These are phyloP conservation scores for Acleris cristana DNA, from an alignment of 2,888 invertebrate genomes.

Conservation along the genomic window DNA sequence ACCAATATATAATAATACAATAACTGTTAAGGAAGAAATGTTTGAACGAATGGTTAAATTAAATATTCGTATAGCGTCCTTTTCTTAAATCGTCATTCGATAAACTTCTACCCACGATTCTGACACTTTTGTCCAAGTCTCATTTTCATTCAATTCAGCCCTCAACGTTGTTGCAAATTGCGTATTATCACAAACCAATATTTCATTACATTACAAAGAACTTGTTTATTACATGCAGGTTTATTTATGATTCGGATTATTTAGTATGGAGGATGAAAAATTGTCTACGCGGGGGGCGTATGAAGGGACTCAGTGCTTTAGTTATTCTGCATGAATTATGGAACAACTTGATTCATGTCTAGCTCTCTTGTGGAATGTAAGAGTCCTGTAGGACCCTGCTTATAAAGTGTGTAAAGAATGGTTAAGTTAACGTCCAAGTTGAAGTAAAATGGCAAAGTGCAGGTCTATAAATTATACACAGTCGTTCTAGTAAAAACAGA, in stretches of 20 bases:
- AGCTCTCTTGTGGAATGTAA: slow-evolving; percentile 53
- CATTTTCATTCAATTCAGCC: slow-evolving; percentile 30
- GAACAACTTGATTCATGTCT: slow-evolving; percentile 72
- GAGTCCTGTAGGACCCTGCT: slow-evolving; percentile 28
- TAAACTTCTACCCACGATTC: slow-evolving; percentile 13
- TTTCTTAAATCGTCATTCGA: slow-evolving; percentile 5
- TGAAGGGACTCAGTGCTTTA: slow-evolving; percentile 61
- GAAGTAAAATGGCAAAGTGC: neutral
- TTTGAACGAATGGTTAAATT: too few relatives aligned
- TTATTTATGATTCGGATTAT: slow-evolving; percentile 51
- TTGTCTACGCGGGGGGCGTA: slow-evolving; percentile 72
- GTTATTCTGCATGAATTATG: slow-evolving; percentile 76
- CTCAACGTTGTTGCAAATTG: slow-evolving; percentile 46
- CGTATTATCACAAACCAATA: slow-evolving; percentile 45
- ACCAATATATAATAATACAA: too few relatives aligned
- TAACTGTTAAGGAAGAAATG: too few relatives aligned
- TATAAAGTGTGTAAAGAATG: slow-evolving; percentile 28
- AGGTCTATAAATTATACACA: neutral
- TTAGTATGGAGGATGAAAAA: slow-evolving; percentile 71
- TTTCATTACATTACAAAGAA: slow-evolving; percentile 36
- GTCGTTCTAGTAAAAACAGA: neutral
- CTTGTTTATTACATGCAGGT: slow-evolving; percentile 30
- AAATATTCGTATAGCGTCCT: neutral
- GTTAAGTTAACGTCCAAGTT: slow-evolving; percentile 21
- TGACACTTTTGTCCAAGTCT: slow-evolving; percentile 13